These are phyloP conservation scores for Pipistrellus kuhlii DNA, from an alignment of 2,797 vertebrate genomes.

Conservation along the genomic window DNA sequence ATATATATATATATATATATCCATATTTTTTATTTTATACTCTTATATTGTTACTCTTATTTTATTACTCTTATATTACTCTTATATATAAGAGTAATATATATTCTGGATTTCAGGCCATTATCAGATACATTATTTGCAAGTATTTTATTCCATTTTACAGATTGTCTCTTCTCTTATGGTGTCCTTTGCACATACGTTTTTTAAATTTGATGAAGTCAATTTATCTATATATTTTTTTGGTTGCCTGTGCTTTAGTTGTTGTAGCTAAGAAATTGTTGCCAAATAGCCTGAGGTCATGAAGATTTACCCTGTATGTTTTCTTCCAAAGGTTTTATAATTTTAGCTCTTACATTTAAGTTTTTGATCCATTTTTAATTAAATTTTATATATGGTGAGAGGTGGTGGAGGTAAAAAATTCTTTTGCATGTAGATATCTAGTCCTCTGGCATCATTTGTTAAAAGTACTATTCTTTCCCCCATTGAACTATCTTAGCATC, in stretches of 20 bases:
- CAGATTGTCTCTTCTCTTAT: background rate
- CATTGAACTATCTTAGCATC: background rate
- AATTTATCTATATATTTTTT: background rate
- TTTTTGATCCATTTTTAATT: background rate
- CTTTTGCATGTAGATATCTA: background rate
- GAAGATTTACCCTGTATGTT: background rate
- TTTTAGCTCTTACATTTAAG: background rate
- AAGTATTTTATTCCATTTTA: background rate
- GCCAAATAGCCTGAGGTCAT: background rate
- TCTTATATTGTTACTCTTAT: too few relatives aligned
- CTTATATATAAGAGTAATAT: too few relatives aligned
- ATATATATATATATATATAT: background rate
- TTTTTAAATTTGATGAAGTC: background rate
- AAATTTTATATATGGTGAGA: background rate
- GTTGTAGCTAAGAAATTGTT: background rate
- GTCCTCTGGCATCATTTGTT: background rate
- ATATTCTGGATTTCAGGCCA: background rate
- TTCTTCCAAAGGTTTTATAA: conserved; percentile 13
- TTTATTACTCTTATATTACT: too few relatives aligned
- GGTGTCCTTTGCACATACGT: background rate
- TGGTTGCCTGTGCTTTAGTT: background rate
- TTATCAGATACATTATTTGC: background rate
- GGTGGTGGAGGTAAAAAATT: background rate
- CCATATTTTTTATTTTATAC: too few relatives aligned
- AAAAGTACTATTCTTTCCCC: background rate